These are phyloP conservation scores for Charaxes varanes DNA, from an alignment of 1,140 invertebrate genomes.

Conservation along the genomic window DNA sequence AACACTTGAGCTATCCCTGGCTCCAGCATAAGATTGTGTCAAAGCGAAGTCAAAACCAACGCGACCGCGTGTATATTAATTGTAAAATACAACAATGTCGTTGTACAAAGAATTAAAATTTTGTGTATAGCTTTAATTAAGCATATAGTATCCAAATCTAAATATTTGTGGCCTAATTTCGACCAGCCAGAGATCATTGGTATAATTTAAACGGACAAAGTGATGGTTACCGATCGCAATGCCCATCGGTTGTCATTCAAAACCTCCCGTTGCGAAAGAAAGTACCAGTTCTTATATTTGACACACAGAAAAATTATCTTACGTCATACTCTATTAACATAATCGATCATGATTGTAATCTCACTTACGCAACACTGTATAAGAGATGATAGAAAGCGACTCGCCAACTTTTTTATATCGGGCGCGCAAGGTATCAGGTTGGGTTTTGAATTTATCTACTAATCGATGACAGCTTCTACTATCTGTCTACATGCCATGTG, in stretches of 20 bases:
- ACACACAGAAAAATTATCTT: slow-evolving; percentile 25
- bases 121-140: too few relatives aligned
- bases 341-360: slow-evolving; percentile 61
- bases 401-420: slow-evolving; percentile 26
- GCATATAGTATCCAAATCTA: too few relatives aligned
- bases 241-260: slow-evolving; percentile 25
- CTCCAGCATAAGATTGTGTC: too few relatives aligned
- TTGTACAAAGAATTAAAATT: too few relatives aligned
- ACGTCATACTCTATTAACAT: slow-evolving; percentile 57
- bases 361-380: slow-evolving; percentile 42
- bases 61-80: too few relatives aligned
- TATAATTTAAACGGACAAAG: slow-evolving; percentile 32
- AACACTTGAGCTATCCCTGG: too few relatives aligned
- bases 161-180: too few relatives aligned
- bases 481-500: background rate
- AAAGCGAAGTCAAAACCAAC: too few relatives aligned
- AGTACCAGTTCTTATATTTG: slow-evolving; percentile 7
- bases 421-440: slow-evolving; percentile 9
- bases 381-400: slow-evolving; percentile 45
- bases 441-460: slow-evolving; percentile 1
- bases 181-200: background rate
- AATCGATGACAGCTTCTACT: background rate
- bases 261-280: slow-evolving; percentile 21
- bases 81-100: too few relatives aligned
- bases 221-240: slow-evolving; percentile 33